phyloP scores from a whole-genome alignment of 2,888 invertebrate genomes.

The Atherix ibis region DNA sequence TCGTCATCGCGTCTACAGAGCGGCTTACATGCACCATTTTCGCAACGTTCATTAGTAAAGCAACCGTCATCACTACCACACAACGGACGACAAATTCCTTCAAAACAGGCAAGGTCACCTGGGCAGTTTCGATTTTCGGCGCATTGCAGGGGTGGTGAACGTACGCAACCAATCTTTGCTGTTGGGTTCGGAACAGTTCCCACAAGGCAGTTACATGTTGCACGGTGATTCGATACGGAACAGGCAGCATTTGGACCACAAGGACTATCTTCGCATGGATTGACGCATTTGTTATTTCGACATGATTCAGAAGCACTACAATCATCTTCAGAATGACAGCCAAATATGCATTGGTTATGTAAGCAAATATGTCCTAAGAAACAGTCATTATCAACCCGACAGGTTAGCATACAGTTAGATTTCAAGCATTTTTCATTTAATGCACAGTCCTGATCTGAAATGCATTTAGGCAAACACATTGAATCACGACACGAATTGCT shows the following conservation, averaged over 20 bases:
- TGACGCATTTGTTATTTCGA: slow-evolving; percentile 59
- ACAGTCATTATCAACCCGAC: slow-evolving; percentile 81
- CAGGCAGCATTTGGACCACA: slow-evolving; percentile 78
- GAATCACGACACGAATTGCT: slow-evolving; percentile 63
- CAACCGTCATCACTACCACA: slow-evolving; percentile 64
- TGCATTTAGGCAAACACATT: slow-evolving; percentile 65
- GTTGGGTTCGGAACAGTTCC: slow-evolving; percentile 77
- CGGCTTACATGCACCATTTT: slow-evolving; percentile 64
- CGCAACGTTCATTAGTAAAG: slow-evolving; percentile 55
- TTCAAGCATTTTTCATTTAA: slow-evolving; percentile 76
- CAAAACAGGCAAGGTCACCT: slow-evolving; percentile 54
- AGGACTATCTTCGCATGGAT: slow-evolving; percentile 60
- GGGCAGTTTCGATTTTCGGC: slow-evolving; percentile 60
- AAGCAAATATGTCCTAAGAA: slow-evolving; percentile 83
- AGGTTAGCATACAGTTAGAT: slow-evolving; percentile 70
- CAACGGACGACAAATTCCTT: slow-evolving; percentile 56
- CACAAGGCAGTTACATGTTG: slow-evolving; percentile 61
- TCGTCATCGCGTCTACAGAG: slow-evolving; percentile 72
- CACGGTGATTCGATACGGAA: slow-evolving; percentile 62
- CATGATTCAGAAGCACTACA: slow-evolving; percentile 75
- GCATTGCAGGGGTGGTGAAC: slow-evolving; percentile 62
- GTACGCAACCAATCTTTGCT: slow-evolving; percentile 72
- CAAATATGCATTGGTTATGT: slow-evolving; percentile 69
- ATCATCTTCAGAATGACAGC: slow-evolving; percentile 75
- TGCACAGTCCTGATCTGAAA: slow-evolving; percentile 66